Percentiles rank a stretch among this genome's conserved stretches.
phyloP scores from a whole-genome alignment of 2,888 invertebrate species.

The Synanthedon myopaeformis region DNA sequence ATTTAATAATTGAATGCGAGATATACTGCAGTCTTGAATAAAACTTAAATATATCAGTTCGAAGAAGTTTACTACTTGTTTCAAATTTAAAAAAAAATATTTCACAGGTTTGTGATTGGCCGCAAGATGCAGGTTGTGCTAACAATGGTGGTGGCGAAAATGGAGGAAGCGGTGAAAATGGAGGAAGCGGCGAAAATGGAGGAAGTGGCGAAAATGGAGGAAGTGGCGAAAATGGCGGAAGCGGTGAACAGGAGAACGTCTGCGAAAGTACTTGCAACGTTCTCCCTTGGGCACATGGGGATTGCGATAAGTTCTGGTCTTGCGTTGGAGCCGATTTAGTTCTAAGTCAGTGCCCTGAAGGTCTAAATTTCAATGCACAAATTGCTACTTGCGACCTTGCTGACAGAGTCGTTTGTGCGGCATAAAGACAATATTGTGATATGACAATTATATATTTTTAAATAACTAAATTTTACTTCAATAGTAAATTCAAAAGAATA shows the following conservation, averaged over 20 bases:
- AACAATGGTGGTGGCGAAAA: constrained; percentile 1
- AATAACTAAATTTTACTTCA: too few relatives aligned
- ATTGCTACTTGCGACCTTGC: constrained; percentile 43
- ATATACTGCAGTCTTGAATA: too few relatives aligned
- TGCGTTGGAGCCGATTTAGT: constrained; percentile 29
- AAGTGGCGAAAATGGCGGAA: constrained; percentile 1
- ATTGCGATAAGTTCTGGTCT: constrained; percentile 51
- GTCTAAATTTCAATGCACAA: constrained; percentile 41
- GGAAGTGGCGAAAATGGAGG: not conserved
- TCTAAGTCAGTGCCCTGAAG: constrained; percentile 36
- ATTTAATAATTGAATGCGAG: too few relatives aligned
- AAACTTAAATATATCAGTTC: too few relatives aligned
- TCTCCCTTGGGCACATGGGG: constrained; percentile 43
- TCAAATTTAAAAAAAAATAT: not conserved
- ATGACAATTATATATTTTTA: too few relatives aligned
- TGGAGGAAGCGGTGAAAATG: constrained; percentile 1
- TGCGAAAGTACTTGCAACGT: constrained; percentile 37
- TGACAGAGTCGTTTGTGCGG: constrained; percentile 19
- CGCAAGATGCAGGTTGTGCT: constrained; percentile 11
- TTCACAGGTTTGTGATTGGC: constrained; percentile 14
- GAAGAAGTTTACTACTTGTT: too few relatives aligned
- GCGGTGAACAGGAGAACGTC: constrained; percentile 9
- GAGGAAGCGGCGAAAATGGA: not conserved
- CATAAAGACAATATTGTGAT: too few relatives aligned
- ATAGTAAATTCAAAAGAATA: too few relatives aligned